Percentiles rank a stretch among this genome's conserved stretches.
Conservation (phyloP, 1,140 invertebrate genomes). For the Ectropis grisescens region DNA sequence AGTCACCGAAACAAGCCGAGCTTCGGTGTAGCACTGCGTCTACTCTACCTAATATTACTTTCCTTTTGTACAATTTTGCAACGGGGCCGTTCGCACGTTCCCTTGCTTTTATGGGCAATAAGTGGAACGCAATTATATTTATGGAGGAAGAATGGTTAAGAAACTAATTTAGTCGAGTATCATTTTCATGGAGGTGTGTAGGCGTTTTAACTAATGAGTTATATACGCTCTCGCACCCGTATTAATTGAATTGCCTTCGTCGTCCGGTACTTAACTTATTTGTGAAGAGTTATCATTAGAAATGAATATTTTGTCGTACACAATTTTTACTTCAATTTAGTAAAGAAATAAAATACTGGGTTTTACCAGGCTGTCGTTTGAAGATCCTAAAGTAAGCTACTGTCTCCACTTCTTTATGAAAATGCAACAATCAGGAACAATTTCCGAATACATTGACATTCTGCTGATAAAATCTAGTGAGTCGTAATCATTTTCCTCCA, state of each 20-base stretch:
- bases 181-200: slow-evolving; percentile 28
- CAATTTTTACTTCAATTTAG: too few relatives aligned
- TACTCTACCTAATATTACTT: slow-evolving; percentile 64
- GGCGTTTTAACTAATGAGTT: slow-evolving; percentile 33
- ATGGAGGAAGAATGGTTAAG: slow-evolving; percentile 58
- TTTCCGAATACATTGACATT: too few relatives aligned
- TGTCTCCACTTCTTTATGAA: too few relatives aligned
- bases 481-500: too few relatives aligned
- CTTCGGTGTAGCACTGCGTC: too few relatives aligned
- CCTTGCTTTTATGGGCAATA: slow-evolving; percentile 67
- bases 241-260: too few relatives aligned
- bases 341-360: too few relatives aligned
- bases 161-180: slow-evolving; percentile 61
- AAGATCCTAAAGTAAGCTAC: too few relatives aligned
- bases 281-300: not conserved
- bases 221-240: not conserved
- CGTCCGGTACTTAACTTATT: too few relatives aligned
- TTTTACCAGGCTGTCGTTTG: too few relatives aligned
- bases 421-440: too few relatives aligned
- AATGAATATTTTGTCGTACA: not conserved
- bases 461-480: too few relatives aligned
- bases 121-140: slow-evolving; percentile 69
- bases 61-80: slow-evolving; percentile 69
- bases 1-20: slow-evolving; percentile 59
- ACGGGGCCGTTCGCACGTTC: slow-evolving; percentile 63